Percentiles rank a stretch among this genome's conserved stretches.
Conservation (phyloP, 1,140 invertebrate species). For the Trachelipus rathkii region DNA sequence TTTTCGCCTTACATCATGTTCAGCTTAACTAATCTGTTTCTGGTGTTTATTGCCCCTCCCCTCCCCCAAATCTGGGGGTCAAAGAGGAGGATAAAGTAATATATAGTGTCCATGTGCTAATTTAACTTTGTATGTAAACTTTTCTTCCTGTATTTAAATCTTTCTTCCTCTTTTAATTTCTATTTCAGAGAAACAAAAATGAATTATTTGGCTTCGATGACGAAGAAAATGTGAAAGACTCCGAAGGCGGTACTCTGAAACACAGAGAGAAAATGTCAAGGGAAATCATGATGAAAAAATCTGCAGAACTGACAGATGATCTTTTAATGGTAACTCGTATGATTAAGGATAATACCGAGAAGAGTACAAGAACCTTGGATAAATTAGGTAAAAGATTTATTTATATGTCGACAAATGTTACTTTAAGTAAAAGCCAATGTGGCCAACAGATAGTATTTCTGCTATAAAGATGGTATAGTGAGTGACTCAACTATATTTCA, state of each 20-base stretch:
- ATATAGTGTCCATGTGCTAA: no score
- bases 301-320: constrained; percentile 36
- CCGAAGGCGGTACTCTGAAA: constrained; percentile 11
- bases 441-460: neutral
- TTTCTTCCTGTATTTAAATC: no score
- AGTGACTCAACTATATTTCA: neutral
- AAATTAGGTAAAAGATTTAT: constrained; percentile 29
- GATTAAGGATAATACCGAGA: constrained; percentile 41
- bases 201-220: constrained; percentile 29
- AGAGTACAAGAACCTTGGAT: constrained; percentile 39
- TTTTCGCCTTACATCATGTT: no score
- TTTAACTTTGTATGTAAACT: no score
- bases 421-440: neutral
- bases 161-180: neutral
- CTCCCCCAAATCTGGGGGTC: no score
- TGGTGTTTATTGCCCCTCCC: no score
- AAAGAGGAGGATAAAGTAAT: no score
- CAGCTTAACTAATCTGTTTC: no score
- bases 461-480: neutral
- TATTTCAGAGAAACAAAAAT: constrained; percentile 39
- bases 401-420: neutral
- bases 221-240: neutral
- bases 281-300: constrained; percentile 37
- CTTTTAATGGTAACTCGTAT: constrained; percentile 38
- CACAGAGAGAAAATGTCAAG: constrained; percentile 27